Percentiles rank a stretch among this genome's conserved stretches.
These are phyloP conservation scores for Dendrocincla tyrannina DNA, from an alignment of 2,797 vertebrate genomes.

Conservation along the genomic window DNA sequence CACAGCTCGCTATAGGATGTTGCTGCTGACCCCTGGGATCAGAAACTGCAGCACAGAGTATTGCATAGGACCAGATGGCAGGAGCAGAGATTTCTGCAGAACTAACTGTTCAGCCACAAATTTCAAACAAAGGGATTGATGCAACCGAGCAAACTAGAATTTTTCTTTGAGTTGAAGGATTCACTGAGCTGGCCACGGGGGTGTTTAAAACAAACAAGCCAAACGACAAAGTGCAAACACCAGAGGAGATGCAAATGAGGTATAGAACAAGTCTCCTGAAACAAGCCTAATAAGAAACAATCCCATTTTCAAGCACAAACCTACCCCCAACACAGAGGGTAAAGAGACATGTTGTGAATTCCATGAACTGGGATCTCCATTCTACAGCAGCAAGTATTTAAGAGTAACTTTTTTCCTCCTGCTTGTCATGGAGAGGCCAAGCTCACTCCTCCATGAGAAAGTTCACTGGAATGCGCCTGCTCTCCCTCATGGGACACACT, in stretches of 20 bases:
- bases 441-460: not conserved
- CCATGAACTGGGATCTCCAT: not conserved
- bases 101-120: not conserved
- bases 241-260: not conserved
- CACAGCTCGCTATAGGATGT: too few species aligned
- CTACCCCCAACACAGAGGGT: not conserved
- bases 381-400: not conserved
- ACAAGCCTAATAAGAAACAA: not conserved
- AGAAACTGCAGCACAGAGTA: not conserved
- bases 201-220: not conserved
- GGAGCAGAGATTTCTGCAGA: not conserved
- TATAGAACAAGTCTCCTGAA: not conserved
- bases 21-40: not conserved
- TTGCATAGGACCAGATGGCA: not conserved
- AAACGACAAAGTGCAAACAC: not conserved
- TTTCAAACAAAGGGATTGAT: not conserved
- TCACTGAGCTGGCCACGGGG: not conserved
- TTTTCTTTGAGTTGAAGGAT: not conserved
- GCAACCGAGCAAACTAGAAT: not conserved
- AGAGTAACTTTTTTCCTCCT: not conserved
- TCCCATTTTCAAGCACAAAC: not conserved
- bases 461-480: fast-evolving
- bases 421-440: not conserved
- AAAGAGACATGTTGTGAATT: not conserved
- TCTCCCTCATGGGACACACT: not conserved